These are phyloP conservation scores for Cryptosula pallasiana DNA, from an alignment of 2,888 invertebrate genomes.

Conservation along the genomic window DNA sequence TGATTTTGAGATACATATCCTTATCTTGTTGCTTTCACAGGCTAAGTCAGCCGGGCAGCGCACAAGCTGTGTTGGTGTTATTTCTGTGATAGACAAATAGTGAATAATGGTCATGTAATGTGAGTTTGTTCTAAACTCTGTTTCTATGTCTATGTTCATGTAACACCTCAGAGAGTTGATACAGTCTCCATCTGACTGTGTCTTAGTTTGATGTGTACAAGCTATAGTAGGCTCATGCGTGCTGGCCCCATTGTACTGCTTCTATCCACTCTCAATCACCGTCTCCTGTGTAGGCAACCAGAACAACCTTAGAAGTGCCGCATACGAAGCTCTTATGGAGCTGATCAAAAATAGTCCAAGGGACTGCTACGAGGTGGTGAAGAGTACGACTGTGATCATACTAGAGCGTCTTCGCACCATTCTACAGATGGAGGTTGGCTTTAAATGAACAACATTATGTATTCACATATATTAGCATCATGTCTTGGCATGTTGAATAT, in stretches of 20 bases:
- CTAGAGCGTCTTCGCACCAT: conserved; percentile 88
- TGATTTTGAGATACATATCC: too few relatives aligned
- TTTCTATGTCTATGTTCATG: background rate
- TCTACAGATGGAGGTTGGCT: conserved; percentile 76
- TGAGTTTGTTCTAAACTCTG: background rate
- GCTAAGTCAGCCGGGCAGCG: background rate
- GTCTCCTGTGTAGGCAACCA: conserved; percentile 55
- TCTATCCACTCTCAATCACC: background rate
- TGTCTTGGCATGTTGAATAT: too few relatives aligned
- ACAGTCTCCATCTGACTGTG: background rate
- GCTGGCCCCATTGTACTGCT: conserved; percentile 66
- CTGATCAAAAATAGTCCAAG: conserved; percentile 97
- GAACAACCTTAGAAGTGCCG: conserved; percentile 89
- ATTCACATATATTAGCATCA: too few relatives aligned
- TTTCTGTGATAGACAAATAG: background rate
- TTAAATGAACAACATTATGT: too few relatives aligned
- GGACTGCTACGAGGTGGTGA: conserved; percentile 94
- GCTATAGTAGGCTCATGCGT: conserved; percentile 17
- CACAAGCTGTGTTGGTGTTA: background rate
- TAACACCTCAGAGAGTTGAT: background rate
- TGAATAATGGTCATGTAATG: background rate
- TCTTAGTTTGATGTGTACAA: background rate
- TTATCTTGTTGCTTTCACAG: background rate
- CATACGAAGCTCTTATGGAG: conserved; percentile 98
- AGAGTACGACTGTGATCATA: conserved; percentile 93